Evolutionary conservation across 2,797 vertebrate genomes (phyloP).

Genomic region (Rhinogobio ventralis): DNA sequence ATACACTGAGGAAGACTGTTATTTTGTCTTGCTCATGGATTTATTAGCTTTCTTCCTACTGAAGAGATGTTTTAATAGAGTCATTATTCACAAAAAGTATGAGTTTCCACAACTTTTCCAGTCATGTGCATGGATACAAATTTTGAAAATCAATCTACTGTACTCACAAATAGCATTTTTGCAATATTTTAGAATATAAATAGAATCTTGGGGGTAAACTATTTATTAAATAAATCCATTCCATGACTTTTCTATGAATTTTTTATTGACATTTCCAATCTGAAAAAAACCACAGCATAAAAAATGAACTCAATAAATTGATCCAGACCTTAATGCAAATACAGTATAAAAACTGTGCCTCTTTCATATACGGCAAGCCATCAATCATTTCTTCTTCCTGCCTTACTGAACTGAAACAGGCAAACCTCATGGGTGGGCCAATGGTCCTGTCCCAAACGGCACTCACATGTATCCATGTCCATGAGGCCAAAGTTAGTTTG

Average conservation of each 20-base stretch:
- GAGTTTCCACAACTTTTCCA: not conserved
- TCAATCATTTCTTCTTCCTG: not conserved
- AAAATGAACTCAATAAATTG: not conserved
- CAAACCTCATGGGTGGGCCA: not conserved
- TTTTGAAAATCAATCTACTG: not conserved
- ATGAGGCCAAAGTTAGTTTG: not conserved
- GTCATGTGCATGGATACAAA: too few relatives aligned
- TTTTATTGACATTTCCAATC: not conserved
- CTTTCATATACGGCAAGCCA: not conserved
- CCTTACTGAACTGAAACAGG: not conserved
- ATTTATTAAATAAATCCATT: not conserved
- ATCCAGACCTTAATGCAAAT: constrained; percentile 2
- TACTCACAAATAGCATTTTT: not conserved
- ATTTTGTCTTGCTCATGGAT: not conserved
- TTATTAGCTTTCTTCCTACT: not conserved
- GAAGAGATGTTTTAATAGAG: not conserved
- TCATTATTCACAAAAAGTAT: not conserved
- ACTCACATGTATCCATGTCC: not conserved
- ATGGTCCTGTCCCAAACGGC: not conserved
- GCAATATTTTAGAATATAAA: too few relatives aligned
- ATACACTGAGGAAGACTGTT: not conserved
- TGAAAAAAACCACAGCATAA: not conserved
- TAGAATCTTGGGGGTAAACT: not conserved
- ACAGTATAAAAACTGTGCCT: not conserved
- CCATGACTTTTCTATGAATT: too few relatives aligned